Evolutionary conservation across 2,888 invertebrate species (phyloP).

Genomic region (Lasioglossum morio): DNA sequence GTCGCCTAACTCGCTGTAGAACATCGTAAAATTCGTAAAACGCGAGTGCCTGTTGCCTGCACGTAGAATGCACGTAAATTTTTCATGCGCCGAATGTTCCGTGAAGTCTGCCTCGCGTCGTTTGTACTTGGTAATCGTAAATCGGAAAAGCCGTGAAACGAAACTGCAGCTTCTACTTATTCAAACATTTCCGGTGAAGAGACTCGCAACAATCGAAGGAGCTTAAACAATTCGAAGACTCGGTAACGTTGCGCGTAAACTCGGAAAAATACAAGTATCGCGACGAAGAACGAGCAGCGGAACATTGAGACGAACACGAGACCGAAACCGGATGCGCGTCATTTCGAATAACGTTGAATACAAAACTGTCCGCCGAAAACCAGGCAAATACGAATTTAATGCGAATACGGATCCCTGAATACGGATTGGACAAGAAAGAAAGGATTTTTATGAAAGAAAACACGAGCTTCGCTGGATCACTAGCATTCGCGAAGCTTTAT

Average conservation of each 20-base stretch:
- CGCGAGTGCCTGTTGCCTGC: background rate
- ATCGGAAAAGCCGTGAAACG: background rate
- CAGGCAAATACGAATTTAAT: background rate
- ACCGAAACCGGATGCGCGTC: no score
- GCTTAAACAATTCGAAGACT: background rate
- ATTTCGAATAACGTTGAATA: background rate
- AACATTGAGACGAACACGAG: no score
- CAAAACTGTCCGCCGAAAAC: background rate
- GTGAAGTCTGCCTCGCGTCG: background rate
- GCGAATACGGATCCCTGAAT: background rate
- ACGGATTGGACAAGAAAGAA: background rate
- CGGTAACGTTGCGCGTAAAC: background rate
- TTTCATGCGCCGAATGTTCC: background rate
- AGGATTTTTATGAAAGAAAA: background rate
- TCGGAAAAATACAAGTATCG: background rate
- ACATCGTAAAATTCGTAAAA: background rate
- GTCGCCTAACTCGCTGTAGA: background rate
- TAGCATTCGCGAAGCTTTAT: background rate
- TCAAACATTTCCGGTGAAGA: background rate
- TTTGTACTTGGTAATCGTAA: background rate
- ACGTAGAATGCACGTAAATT: background rate
- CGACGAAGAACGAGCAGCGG: background rate
- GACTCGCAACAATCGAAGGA: background rate
- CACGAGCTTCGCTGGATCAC: background rate
- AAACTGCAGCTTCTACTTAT: background rate